phyloP scores from a whole-genome alignment of 2,797 vertebrate species.

The Galago senegalensis region DNA sequence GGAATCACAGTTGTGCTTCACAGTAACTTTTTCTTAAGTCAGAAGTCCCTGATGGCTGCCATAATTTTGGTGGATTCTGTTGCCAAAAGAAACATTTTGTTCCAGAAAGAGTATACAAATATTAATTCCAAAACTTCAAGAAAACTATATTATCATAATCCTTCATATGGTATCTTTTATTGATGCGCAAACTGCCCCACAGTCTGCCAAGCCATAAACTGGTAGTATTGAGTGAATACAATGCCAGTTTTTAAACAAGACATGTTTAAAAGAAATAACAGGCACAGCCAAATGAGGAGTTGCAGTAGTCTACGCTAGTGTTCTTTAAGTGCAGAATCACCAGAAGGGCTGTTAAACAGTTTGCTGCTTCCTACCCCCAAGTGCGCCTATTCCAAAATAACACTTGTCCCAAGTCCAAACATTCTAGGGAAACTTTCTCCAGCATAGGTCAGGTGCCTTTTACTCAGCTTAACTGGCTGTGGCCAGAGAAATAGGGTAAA shows the following conservation, averaged over 20 bases:
- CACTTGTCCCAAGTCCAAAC: neutral
- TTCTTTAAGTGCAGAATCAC: neutral
- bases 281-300: neutral
- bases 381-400: neutral
- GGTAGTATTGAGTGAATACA: neutral
- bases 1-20: neutral
- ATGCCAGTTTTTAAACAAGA: constrained; percentile 24
- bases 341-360: neutral
- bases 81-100: neutral
- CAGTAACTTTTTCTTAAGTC: constrained; percentile 3
- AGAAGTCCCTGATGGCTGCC: neutral
- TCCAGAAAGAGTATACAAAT: neutral
- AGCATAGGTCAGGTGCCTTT: neutral
- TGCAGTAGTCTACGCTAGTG: neutral
- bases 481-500: neutral
- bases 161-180: neutral
- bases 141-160: neutral
- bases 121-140: neutral
- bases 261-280: constrained; percentile 28
- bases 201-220: neutral
- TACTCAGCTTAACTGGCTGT: neutral
- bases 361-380: neutral
- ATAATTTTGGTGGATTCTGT: neutral
- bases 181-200: neutral
- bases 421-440: neutral